Evolutionary conservation across 2,113 vertebrate species (phyloP).

Genomic region (Calidris pygmaea): DNA sequence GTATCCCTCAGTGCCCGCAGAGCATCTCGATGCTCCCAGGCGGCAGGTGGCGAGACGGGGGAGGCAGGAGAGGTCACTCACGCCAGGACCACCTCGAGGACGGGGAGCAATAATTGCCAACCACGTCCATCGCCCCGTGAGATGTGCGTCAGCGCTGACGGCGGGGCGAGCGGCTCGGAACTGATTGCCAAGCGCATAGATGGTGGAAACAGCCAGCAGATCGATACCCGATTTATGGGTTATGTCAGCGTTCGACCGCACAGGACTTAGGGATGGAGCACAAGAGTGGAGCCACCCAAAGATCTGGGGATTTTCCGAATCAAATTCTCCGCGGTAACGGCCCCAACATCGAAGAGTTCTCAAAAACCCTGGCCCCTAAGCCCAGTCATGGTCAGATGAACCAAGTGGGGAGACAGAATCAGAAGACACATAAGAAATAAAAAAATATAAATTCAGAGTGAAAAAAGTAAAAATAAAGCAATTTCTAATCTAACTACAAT

Average conservation of each 20-base stretch:
- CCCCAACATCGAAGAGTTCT: neutral
- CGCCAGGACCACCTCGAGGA: rapidly evolving
- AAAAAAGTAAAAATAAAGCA: neutral
- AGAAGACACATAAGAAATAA: neutral
- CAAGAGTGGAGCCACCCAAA: neutral
- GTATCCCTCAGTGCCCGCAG: rapidly evolving
- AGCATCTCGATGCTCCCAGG: rapidly evolving
- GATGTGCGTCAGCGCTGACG: neutral
- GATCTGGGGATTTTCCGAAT: neutral
- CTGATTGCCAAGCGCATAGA: neutral
- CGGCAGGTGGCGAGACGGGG: rapidly evolving
- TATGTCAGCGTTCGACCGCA: neutral
- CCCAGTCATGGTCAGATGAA: neutral
- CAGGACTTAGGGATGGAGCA: rapidly evolving
- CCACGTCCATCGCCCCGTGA: neutral
- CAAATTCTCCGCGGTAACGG: neutral
- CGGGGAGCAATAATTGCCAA: neutral
- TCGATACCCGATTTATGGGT: neutral
- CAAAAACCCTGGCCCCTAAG: neutral
- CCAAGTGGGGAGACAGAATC: neutral
- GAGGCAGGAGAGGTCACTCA: neutral
- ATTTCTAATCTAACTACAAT: neutral
- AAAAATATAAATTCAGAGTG: neutral
- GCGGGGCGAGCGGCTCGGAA: neutral
- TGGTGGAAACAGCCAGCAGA: neutral